Evolutionary conservation across 2,113 vertebrate species (phyloP), one percentile per base, ranked within the genome.

Genomic region (Centropus unirufus): DNA sequence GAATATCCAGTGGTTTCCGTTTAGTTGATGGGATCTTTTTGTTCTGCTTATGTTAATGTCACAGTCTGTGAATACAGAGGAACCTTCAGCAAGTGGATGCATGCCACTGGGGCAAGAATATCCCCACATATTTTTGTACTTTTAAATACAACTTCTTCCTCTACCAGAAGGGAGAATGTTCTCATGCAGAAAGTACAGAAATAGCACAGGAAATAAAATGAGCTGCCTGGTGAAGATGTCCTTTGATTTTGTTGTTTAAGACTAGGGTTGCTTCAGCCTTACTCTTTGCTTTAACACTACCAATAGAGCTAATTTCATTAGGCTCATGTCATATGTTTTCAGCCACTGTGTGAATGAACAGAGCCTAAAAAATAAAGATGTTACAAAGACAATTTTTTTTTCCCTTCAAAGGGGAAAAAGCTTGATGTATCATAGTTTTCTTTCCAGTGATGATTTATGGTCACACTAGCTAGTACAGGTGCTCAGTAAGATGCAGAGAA

Each of bases 151-250:
- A 73, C 23, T 49, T 42, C 14, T 77, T 83, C 42, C 9, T 77
- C 18, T 64, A 21, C 34, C 47, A 88, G 30, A 78, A 88, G 14
- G 39, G 57, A 83, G 20, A 92, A 84, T 54, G 40, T 81, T 92
- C 40, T 93, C 49, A 92, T 84, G 52, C 30, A 54, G 44, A 62
- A 96, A 75, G 68, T 46, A 92, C 78, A 61, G 77, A 94, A 87
- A 54, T 39, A 81, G 3, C 32, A 49, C 21, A 86, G 61, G 63
- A 89, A 91, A 92, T 54, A 89, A 90, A 84, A 86, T 44, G 49
- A 90, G 17, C 8, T 81, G 19, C 14, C 6, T 24, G 9, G 21
- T 66, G 39, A 34, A 90, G 16, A 30, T 2, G 0, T 46, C 14
- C 18, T 90, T 77, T 86, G n/a, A 34, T 75, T 88, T 89, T 64